Percentiles rank a stretch among this genome's conserved stretches.
phyloP scores from a whole-genome alignment of 2,113 vertebrate species.

The Ellobius talpinus region DNA sequence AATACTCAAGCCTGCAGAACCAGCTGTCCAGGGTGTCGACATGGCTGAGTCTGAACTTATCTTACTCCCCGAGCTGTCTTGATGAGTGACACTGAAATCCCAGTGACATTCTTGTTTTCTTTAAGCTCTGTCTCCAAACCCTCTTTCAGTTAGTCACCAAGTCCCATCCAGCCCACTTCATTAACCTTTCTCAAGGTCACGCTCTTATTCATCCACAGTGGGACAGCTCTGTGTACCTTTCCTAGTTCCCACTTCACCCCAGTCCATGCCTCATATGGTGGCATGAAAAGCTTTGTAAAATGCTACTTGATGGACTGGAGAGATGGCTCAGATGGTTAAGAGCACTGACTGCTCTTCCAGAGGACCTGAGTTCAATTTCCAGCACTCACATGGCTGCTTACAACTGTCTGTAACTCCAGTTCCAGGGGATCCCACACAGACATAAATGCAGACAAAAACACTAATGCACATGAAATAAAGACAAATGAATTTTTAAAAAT shows the following conservation, averaged over 20 bases:
- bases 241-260: neutral
- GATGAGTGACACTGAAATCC: neutral
- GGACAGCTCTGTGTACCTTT: neutral
- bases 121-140: fast-evolving
- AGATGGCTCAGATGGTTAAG: neutral
- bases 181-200: fast-evolving
- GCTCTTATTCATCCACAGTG: neutral
- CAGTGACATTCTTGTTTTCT: neutral
- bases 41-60: fast-evolving
- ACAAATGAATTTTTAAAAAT: neutral
- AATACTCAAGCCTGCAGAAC: neutral
- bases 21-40: fast-evolving
- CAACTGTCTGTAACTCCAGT: neutral
- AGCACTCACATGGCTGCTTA: no score
- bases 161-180: neutral
- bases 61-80: neutral
- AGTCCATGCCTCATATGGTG: fast-evolving
- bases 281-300: neutral
- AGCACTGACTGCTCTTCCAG: neutral
- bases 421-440: neutral
- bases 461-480: neutral
- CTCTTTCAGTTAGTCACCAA: neutral
- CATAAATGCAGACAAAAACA: neutral
- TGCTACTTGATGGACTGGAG: no score
- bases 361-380: neutral